Evolutionary conservation across 2,113 vertebrate species (phyloP).

Genomic region (Bostrychus sinensis): DNA sequence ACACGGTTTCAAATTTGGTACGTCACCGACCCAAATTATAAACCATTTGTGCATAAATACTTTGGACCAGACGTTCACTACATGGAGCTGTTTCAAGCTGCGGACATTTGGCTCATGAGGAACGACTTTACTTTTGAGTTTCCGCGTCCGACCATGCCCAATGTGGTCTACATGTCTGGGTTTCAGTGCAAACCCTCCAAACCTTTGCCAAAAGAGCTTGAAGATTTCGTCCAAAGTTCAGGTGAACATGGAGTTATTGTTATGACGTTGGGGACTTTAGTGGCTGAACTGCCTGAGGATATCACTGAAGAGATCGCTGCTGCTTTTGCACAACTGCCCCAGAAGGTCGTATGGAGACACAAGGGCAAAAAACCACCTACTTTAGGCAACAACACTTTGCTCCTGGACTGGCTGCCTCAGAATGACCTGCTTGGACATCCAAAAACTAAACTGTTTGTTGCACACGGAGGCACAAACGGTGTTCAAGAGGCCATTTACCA

Average conservation of each 20-base stretch:
- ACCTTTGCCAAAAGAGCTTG: conserved; percentile 59
- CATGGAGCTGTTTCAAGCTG: conserved; percentile 68
- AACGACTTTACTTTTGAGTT: conserved; percentile 71
- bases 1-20: conserved; percentile 18
- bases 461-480: conserved; percentile 72
- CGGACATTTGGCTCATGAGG: conserved; percentile 73
- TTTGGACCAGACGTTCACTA: conserved; percentile 60
- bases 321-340: conserved; percentile 64
- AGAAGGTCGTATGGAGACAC: conserved; percentile 67
- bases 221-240: conserved; percentile 60
- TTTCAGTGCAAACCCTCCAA: conserved; percentile 72
- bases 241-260: conserved; percentile 66
- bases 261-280: conserved; percentile 67
- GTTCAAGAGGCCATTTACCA: conserved; percentile 70
- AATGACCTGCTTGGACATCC: conserved; percentile 69
- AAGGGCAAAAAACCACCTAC: conserved; percentile 58
- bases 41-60: conserved; percentile 54
- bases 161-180: conserved; percentile 67
- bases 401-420: conserved; percentile 68
- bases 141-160: conserved; percentile 71
- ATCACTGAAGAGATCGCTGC: conserved; percentile 55
- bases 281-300: conserved; percentile 60
- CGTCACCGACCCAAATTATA: conserved; percentile 30
- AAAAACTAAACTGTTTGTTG: conserved; percentile 64
- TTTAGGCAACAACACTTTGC: conserved; percentile 59